Percentiles rank a stretch among this genome's conserved stretches.
Evolutionary conservation across 2,113 vertebrate species (phyloP).

Genomic region (Amphiprion percula): DNA sequence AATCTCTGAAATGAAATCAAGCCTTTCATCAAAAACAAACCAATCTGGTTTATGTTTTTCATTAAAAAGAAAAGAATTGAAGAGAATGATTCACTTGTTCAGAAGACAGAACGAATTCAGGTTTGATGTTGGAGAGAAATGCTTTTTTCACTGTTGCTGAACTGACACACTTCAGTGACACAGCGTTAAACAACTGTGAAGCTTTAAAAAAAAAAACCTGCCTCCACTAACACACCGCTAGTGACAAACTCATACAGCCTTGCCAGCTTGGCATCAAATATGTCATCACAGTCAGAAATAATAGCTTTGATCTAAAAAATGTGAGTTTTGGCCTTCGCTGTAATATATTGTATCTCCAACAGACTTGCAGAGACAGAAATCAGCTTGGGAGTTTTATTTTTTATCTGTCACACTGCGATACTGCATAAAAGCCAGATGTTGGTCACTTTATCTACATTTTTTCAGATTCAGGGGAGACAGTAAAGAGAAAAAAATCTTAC

Average conservation of each 20-base stretch:
- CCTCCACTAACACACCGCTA: not conserved
- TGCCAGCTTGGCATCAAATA: not conserved
- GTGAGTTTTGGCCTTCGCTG: not conserved
- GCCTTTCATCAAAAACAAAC: not conserved
- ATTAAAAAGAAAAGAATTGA: not conserved
- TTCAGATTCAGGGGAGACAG: conserved; percentile 21
- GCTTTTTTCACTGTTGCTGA: not conserved
- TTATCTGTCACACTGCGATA: conserved; percentile 25
- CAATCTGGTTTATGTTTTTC: not conserved
- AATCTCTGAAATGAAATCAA: too few species aligned
- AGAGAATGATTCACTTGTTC: not conserved
- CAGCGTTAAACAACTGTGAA: not conserved
- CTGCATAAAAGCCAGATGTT: conserved; percentile 58
- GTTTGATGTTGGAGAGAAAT: not conserved
- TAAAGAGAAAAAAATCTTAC: conserved; percentile 8
- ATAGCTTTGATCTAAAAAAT: conserved; percentile 17
- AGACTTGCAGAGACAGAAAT: conserved; percentile 31
- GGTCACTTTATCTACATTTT: conserved; percentile 19
- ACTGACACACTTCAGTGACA: conserved; percentile 9
- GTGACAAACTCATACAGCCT: not conserved
- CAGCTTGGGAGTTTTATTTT: conserved; percentile 47
- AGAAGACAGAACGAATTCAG: not conserved
- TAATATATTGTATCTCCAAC: conserved; percentile 19
- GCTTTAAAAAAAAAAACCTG: not conserved
- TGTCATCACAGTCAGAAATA: conserved; percentile 12